Evolutionary conservation across 2,797 vertebrate genomes (phyloP).

Genomic region (Cryptoprocta ferox): DNA sequence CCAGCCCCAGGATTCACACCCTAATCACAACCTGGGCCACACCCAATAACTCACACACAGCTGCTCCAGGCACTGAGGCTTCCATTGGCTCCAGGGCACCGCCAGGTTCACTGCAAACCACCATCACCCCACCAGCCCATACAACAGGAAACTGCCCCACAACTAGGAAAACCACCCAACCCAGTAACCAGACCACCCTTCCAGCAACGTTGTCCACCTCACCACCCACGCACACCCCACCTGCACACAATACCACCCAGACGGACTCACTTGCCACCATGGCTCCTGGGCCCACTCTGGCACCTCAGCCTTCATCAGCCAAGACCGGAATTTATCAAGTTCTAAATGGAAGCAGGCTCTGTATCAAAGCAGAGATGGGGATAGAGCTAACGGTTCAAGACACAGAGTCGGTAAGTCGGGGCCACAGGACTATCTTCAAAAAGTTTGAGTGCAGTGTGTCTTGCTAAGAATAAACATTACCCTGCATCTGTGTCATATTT

Average conservation of each 20-base stretch:
- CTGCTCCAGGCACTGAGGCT: neutral
- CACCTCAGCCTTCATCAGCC: conserved; percentile 70
- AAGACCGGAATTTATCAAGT: conserved; percentile 83
- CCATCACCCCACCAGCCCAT: neutral
- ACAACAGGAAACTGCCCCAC: neutral
- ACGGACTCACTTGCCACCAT: neutral
- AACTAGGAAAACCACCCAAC: neutral
- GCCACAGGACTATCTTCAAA: neutral
- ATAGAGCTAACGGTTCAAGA: conserved; percentile 81
- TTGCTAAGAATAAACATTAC: neutral
- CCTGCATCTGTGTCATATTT: neutral
- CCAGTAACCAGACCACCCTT: neutral
- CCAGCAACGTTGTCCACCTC: neutral
- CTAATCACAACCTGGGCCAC: neutral
- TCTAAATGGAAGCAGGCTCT: conserved; percentile 76
- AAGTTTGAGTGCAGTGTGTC: neutral
- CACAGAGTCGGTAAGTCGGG: conserved; percentile 75
- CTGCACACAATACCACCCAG: neutral
- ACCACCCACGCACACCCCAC: neutral
- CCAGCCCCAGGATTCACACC: neutral
- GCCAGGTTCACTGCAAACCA: neutral
- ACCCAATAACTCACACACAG: neutral
- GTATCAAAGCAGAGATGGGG: conserved; percentile 85
- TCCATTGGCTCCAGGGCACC: neutral
- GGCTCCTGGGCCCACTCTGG: conserved; percentile 56